These are phyloP conservation scores for Ligdia adustata DNA, from an alignment of 2,888 invertebrate genomes.

Conservation along the genomic window DNA sequence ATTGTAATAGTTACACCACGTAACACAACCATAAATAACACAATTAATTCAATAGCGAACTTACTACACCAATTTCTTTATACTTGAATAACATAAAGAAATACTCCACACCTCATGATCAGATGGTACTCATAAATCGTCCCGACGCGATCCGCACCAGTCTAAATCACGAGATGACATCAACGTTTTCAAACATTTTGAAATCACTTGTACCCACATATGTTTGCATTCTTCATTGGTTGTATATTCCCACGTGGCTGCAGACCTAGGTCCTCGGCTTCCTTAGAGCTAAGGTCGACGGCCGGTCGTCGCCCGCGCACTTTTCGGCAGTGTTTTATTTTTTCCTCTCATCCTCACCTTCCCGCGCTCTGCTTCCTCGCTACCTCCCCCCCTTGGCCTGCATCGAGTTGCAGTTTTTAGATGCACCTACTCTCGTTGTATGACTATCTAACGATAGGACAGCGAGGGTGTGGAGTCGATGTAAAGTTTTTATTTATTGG, in stretches of 20 bases:
- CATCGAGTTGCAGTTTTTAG: constrained; percentile 82
- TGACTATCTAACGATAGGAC: constrained; percentile 78
- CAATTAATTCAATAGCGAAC: no score
- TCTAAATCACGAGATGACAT: constrained; percentile 1
- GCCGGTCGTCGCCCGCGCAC: constrained; percentile 78
- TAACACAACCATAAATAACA: no score
- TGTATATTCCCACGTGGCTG: not conserved
- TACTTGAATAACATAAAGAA: no score
- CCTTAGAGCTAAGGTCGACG: constrained; percentile 60
- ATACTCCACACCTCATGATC: no score
- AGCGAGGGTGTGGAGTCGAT: constrained; percentile 46
- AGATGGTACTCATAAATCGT: no score
- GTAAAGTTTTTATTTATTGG: no score
- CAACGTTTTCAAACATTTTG: not conserved
- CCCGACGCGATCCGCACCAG: no score
- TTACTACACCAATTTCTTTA: no score
- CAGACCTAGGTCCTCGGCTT: constrained; percentile 39
- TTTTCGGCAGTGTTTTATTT: constrained; percentile 66
- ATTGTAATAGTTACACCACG: no score
- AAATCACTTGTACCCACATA: no score
- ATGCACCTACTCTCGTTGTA: constrained; percentile 80
- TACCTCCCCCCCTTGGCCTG: constrained; percentile 53
- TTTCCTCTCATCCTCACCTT: constrained; percentile 47
- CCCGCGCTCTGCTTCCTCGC: constrained; percentile 30
- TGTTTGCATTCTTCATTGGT: not conserved